These are phyloP conservation scores for Montipora capitata DNA, from an alignment of 92 coral and sea anemone species.

Conservation along the genomic window DNA sequence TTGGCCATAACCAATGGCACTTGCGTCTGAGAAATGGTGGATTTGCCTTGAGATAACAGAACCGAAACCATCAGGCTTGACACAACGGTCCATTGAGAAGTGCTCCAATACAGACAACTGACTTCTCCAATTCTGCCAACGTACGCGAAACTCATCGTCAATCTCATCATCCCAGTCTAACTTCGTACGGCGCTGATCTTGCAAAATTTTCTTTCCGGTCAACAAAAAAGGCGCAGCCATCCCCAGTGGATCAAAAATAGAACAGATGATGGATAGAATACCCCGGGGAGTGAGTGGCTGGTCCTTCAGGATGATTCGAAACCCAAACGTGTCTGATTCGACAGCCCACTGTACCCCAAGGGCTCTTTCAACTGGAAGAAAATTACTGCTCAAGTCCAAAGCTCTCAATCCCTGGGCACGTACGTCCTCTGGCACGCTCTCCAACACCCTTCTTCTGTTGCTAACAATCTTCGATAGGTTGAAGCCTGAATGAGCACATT, in stretches of 20 bases:
- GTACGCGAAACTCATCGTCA: not conserved
- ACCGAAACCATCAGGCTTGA: slow-evolving; percentile 11
- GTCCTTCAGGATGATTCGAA: not conserved
- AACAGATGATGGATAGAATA: slow-evolving; percentile 1
- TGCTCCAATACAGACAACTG: not conserved
- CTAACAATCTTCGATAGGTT: not conserved
- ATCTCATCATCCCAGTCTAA: not conserved
- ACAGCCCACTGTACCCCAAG: slow-evolving; percentile 7
- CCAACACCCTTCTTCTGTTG: not conserved
- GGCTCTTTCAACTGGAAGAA: not conserved
- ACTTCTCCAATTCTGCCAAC: not conserved
- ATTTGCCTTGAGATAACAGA: not conserved
- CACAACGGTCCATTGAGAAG: not conserved
- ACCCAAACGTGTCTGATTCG: not conserved
- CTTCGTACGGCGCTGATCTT: not conserved
- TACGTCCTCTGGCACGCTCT: not conserved
- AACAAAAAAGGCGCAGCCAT: not conserved
- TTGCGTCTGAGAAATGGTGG: slow-evolving; percentile 13
- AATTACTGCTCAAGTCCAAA: slow-evolving; percentile 1
- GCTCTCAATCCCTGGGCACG: not conserved
- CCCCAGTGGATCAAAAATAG: slow-evolving; percentile 3
- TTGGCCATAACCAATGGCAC: slow-evolving; percentile 1
- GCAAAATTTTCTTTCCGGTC: not conserved
- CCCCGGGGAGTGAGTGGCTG: not conserved
- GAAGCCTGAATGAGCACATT: not conserved